Evolutionary conservation across 2,113 vertebrate genomes (phyloP), one percentile per base, ranked within the genome.

Genomic region (Cisticola juncidis): DNA sequence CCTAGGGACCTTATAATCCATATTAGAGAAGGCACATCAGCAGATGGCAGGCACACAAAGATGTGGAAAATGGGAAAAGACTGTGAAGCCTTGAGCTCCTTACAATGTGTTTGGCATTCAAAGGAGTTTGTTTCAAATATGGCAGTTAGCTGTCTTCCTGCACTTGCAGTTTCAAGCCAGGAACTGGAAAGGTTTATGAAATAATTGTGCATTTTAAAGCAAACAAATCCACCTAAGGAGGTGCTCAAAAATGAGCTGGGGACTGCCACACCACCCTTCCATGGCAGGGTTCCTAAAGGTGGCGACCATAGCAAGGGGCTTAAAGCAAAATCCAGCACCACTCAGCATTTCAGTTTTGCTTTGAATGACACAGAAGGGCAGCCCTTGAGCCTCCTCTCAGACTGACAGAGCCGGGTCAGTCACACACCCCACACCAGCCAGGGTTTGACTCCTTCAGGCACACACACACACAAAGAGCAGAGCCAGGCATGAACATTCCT

Each of bases 391-490:
- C 14, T 65, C 28, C 14, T 2, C 25, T 54, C 60, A 56, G 18
- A 68, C 15, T 0, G 2, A n/a, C 31, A 66, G 36, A 64, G 15
- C 2, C 33, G 25, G 65, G 24, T 29, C 57, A 60, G 38, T 5
- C 0, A 0, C 29, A 45, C n/a, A 31, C 9, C 9, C n/a, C 0
- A 0, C 10, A 7, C 11, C 25, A 88, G 48, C 45, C 64, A 69
- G 48, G 18, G 12, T 33, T 33, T 76, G 47, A 66, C 74, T 36
- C 47, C 62, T 82, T 70, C 74, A 88, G 26, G 23, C 33, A 71
- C 68, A 47, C 33, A 53, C 25, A 60, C n/a, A 44, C 22, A 60
- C 33, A 2, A 45, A 86, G 50, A 58, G 77, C 2, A 4, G 54
- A 86, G 53, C 66, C 78, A 85, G 31, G 50, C n/a, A 73, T 15